phyloP scores from a whole-genome alignment of 2,113 vertebrate genomes.

The Muntiacus muntjak region DNA sequence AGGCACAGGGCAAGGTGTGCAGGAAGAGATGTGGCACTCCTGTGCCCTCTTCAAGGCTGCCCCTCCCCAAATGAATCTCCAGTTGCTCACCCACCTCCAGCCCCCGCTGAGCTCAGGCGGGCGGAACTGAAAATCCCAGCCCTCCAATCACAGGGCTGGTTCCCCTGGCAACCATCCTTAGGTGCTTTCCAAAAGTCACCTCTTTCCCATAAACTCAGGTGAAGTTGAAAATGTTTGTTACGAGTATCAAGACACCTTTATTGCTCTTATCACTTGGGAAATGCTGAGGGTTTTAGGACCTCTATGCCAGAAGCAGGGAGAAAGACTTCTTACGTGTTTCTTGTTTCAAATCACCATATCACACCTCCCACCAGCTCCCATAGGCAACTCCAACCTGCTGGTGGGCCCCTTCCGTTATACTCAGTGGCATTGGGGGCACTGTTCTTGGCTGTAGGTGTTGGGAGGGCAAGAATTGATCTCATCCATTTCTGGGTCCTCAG shows the following conservation, averaged over 20 bases:
- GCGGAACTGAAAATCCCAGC: not conserved
- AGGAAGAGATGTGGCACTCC: not conserved
- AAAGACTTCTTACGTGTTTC: not conserved
- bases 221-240: not conserved
- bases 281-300: not conserved
- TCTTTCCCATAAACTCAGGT: not conserved
- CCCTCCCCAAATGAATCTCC: rapidly evolving
- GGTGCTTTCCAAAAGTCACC: not conserved
- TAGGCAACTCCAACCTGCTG: not conserved
- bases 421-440: rapidly evolving
- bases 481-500: not conserved
- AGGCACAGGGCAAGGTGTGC: too few species aligned
- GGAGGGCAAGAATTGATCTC: not conserved
- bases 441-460: not conserved
- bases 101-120: not conserved
- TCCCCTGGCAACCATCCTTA: not conserved
- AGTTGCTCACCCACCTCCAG: not conserved
- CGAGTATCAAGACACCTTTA: not conserved
- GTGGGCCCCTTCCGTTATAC: rapidly evolving
- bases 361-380: not conserved
- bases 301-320: not conserved
- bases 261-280: not conserved
- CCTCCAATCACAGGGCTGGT: not conserved
- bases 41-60: not conserved
- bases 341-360: not conserved